Base-by-base conservation (phyloP, 2,888 invertebrate genomes). In the Orgyia antiqua region DNA sequence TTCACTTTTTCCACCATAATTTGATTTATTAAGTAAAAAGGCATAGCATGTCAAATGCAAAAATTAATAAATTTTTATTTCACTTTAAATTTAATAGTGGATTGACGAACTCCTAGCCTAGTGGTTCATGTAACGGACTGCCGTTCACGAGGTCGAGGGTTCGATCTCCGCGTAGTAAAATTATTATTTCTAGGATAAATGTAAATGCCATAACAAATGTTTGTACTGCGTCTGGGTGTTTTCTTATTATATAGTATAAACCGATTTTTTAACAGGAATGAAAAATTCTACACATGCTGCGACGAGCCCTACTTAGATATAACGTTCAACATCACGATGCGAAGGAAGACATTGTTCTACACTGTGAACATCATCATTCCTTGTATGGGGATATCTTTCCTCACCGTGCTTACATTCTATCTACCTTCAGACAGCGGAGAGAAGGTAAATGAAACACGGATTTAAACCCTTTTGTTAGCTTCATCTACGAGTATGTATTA, bases 391-490 rank as follows among this genome's bases (percentile, higher is more conserved):
- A 98, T 98, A 78, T 97, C 97, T 56, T 97, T 97, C 84, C 93
- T 99, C 71, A 98, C 98, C 56, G 96, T 98, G 64, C 92, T 99
- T 66, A 98, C 98, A 63, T 98, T 98, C 90, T 98, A 98, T 84
- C 88, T 99, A 76, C 98, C 98, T 55, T 97, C 97, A 49, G 98
- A 98, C 89, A 96, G 96, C 78, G 98, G 98, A 63, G 98, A 99
- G 88, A 98, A 98, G 43, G 98, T 99, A 21, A 38, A n/a, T n/a
- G n/a, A n/a, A n/a, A n/a, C n/a, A n/a, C n/a, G 24, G 11, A 4
- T n/a, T n/a, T n/a, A n/a, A n/a, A n/a, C n/a, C n/a, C n/a, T n/a
- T n/a, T n/a, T n/a, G n/a, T n/a, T n/a, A n/a, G n/a, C n/a, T n/a
- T n/a, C n/a, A n/a, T n/a, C n/a, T n/a, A n/a, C n/a, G n/a, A n/a